Conservation (phyloP, 2,797 vertebrate genomes). For the Aulostomus chinensis region DNA sequence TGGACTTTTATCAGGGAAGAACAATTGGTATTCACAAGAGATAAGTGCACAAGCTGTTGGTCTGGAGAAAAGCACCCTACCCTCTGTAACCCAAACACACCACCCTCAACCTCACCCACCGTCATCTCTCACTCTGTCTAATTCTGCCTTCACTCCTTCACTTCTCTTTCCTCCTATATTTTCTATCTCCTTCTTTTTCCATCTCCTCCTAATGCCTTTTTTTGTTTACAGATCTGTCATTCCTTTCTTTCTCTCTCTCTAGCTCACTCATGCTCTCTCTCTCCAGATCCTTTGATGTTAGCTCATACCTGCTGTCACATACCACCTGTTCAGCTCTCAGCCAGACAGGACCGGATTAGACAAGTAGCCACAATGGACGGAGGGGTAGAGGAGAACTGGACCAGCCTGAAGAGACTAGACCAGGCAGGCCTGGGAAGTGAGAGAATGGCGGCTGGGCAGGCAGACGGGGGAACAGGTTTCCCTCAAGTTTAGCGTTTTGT, state of each 20-base stretch:
- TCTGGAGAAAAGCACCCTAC: constrained; percentile 38
- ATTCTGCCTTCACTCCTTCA: constrained; percentile 10
- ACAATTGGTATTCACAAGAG: constrained; percentile 62
- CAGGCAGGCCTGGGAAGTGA: neutral
- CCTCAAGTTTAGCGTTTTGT: neutral
- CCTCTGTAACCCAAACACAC: constrained; percentile 17
- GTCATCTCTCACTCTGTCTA: constrained; percentile 4
- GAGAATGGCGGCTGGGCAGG: neutral
- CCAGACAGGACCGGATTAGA: constrained; percentile 51
- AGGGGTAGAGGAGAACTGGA: constrained; percentile 10
- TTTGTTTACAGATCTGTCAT: constrained; percentile 38
- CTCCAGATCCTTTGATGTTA: constrained; percentile 75
- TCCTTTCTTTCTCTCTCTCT: constrained; percentile 18
- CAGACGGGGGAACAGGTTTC: neutral
- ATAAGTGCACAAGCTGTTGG: constrained; percentile 62
- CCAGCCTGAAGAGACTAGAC: constrained; percentile 12
- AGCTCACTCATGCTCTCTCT: constrained; percentile 26
- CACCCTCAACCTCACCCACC: constrained; percentile 9
- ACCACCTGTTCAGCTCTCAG: constrained; percentile 80
- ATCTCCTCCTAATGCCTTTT: constrained; percentile 15
- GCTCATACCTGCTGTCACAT: constrained; percentile 79
- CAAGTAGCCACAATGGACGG: constrained; percentile 25
- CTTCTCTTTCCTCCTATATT: constrained; percentile 1
- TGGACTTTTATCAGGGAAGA: constrained; percentile 33
- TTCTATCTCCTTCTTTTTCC: neutral